Base-by-base conservation (phyloP, 23 tunicate genomes). In the Halocynthia roretzi region DNA sequence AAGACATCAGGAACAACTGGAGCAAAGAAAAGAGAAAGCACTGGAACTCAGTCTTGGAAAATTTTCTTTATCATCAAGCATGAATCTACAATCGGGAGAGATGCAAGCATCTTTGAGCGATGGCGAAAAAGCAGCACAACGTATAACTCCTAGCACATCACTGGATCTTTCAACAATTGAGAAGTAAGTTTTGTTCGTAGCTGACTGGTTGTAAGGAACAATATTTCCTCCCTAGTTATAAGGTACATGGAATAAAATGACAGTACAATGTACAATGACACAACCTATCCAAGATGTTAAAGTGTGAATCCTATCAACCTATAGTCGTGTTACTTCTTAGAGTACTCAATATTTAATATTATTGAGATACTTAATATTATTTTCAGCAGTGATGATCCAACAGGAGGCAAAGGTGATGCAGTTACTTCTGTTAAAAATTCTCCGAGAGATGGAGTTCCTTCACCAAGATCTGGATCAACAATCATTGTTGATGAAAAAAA, bases 1-100 rank as follows among this genome's bases (percentile, higher is more conserved):
- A 10, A 71, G 99, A 17, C 96, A 91, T 71, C 99, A 89, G 54
- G 99, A 91, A 50, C 96, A 89, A 58, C 66, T 96, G 67, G 99
- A 96, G 56, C 88, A 86, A 60, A 68, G 87, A 56, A 96, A 96
- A 78, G 99, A 87, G 53, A 93, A 87, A 71, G 89, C 89, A 44
- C 66, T 84, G 7, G 98, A 92, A 62, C 77, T 92, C 63, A 81
- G 87, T 49, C 80, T 92, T 18, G 98, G 98, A 57, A 68, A 83
- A 61, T 92, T 92, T 52, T 82, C 92, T n/a, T 11, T 83, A 31
- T 54, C 83, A 21, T 74, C 78, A 14, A 74, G 78, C 31, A 64
- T 62, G 8, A 74, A 74, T 54, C 55, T 74, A 11, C 78, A 53
- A 54, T 64, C 78, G 5, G 78, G 78, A 54, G 78, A 74, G 8